These are phyloP conservation scores for Dioctria linearis DNA, from an alignment of 2,888 invertebrate species.

Conservation along the genomic window DNA sequence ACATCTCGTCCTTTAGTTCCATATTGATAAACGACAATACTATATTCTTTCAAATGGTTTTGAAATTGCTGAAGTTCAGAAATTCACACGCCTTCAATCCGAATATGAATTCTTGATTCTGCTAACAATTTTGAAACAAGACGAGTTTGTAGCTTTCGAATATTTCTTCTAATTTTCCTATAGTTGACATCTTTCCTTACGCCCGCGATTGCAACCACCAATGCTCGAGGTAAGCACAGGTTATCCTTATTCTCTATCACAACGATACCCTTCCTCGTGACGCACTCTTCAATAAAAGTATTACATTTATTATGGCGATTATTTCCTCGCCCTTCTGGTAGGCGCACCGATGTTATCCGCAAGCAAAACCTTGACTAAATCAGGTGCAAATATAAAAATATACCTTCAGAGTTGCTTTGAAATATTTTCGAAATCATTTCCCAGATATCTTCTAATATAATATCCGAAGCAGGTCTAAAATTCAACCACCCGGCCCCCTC, in stretches of 20 bases:
- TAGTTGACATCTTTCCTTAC: conserved; percentile 15
- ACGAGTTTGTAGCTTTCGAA: conserved; percentile 26
- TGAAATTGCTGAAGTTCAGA: conserved; percentile 26
- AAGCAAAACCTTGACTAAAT: not conserved
- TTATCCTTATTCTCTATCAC: conserved; percentile 48
- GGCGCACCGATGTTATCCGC: no score
- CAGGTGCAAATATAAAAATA: not conserved
- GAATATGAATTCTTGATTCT: conserved; percentile 19
- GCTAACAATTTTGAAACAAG: conserved; percentile 5
- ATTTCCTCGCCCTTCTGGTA: no score
- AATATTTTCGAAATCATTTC: conserved; percentile 40
- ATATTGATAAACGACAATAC: conserved; percentile 27
- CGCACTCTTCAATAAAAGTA: conserved; percentile 37
- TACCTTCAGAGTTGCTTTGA: conserved; percentile 43
- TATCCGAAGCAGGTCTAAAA: conserved; percentile 30
- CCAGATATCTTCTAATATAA: conserved; percentile 36
- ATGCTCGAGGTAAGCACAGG: conserved; percentile 42
- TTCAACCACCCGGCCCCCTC: conserved; percentile 21
- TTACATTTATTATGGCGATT: not conserved
- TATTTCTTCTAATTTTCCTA: conserved; percentile 44
- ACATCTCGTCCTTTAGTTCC: conserved; percentile 27
- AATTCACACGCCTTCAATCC: no score
- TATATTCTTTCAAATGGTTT: conserved; percentile 30
- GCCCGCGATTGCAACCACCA: conserved; percentile 38
- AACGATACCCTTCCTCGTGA: conserved; percentile 39